Base-by-base conservation (phyloP, 2,888 invertebrate species). In the Netelia virgata region DNA sequence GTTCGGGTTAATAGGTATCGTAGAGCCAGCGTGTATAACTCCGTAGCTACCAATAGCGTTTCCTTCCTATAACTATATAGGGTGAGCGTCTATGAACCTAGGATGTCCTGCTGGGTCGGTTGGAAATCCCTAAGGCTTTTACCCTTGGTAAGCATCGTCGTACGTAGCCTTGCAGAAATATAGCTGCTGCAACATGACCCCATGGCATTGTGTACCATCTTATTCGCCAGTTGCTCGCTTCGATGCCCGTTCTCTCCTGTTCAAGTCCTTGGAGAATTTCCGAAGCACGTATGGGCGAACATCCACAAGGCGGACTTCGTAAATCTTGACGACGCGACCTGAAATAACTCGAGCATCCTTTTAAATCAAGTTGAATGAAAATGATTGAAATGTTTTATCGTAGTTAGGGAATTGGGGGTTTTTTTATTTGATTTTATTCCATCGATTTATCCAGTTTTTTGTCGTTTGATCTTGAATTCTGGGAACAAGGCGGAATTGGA, bases 41-140 rank as follows among this genome's bases (percentile, higher is more conserved):
- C 36, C 77, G 36, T 77, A 11, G 28, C 77, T 61, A 77, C 59
- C 69, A 69, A 53, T 20, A 23, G 16, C 69, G 61, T 50, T 61
- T 70, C 59, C 77, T 47, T 47, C 11, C 10, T 47, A 47, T 47
- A 47, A 3, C 10, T 47, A 0, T 47, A 47, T 47, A 47, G 47
- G 14, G 11, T 2, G 3, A 47, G 47, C 14, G 47, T 20, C 63
- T 53, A 72, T 75, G 75, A 75, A 75, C 83, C 59, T 55, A 83
- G 70, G 63, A 63, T 79, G 28, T 66, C 23, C 69, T 77, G 47
- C 61, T n/a, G 18, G 50, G 61, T 57, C 47, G 36, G 47, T 72
- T 61, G 53, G 28, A 66, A 80, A 72, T 72, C 70, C 70, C 80
- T n/a, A 55, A 76, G 80, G 79, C 72, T 83, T 63, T 78, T 66